Conservation (phyloP, 2,113 vertebrate species). For the Callionymus lyra region DNA sequence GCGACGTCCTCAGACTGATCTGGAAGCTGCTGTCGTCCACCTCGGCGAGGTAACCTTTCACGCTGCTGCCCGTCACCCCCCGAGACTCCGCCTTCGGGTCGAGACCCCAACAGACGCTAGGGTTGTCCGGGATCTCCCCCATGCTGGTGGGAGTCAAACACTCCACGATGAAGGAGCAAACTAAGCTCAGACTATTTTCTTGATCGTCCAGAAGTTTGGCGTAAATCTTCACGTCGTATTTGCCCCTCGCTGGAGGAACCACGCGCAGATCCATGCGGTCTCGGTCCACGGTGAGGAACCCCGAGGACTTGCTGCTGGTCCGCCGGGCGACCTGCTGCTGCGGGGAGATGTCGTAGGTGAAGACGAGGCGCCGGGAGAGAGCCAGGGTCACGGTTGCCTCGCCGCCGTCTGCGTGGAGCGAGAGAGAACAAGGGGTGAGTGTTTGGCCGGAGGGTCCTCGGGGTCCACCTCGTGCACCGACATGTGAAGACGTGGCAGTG, state of each 20-base stretch:
- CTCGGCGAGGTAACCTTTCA: conserved; percentile 38
- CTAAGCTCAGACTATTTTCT: conserved; percentile 53
- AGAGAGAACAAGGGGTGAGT: background rate
- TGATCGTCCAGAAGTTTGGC: conserved; percentile 44
- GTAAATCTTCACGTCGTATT: conserved; percentile 71
- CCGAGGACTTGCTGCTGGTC: conserved; percentile 38
- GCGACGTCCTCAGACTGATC: conserved; percentile 52
- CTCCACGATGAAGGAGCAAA: conserved; percentile 71
- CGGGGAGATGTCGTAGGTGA: conserved; percentile 69
- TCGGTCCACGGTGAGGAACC: conserved; percentile 54
- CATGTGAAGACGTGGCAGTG: conserved; percentile 63
- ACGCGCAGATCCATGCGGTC: conserved; percentile 63
- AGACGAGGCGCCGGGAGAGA: conserved; percentile 53
- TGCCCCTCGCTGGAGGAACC: conserved; percentile 52
- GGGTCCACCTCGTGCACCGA: no score
- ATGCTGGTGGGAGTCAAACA: conserved; percentile 37
- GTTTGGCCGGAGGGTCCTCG: no score
- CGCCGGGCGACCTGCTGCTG: conserved; percentile 37
- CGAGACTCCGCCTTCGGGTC: conserved; percentile 43
- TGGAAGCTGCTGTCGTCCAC: conserved; percentile 46
- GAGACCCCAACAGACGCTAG: conserved; percentile 70
- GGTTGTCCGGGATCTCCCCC: conserved; percentile 62
- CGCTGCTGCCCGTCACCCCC: conserved; percentile 55
- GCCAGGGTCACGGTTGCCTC: conserved; percentile 64
- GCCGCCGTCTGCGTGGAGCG: conserved; percentile 55